These are phyloP conservation scores for Helostoma temminkii DNA, from an alignment of 2,797 vertebrate genomes.

Conservation along the genomic window DNA sequence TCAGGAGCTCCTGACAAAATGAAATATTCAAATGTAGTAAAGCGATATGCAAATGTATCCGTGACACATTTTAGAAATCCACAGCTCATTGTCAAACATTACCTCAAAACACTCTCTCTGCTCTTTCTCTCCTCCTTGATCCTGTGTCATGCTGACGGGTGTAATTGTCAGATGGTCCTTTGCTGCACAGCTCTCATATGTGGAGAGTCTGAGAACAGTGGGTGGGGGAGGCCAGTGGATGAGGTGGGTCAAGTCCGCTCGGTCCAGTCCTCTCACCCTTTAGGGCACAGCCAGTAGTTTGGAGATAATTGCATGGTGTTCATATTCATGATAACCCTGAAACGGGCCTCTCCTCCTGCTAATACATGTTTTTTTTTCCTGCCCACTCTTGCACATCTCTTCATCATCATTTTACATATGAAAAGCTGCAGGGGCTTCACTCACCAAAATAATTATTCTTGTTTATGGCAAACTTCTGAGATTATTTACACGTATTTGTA, in stretches of 20 bases:
- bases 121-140: constrained; percentile 74
- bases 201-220: constrained; percentile 65
- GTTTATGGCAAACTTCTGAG: constrained; percentile 43
- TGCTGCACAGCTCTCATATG: constrained; percentile 62
- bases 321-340: constrained; percentile 73
- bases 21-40: constrained; percentile 65
- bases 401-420: constrained; percentile 60
- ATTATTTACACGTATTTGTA: constrained; percentile 23
- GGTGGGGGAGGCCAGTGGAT: constrained; percentile 61
- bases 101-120: constrained; percentile 63
- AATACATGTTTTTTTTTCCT: constrained; percentile 61
- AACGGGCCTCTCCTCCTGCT: constrained; percentile 60
- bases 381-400: constrained; percentile 54
- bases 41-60: constrained; percentile 64
- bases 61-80: constrained; percentile 64
- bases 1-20: constrained; percentile 29
- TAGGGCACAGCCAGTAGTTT: constrained; percentile 60
- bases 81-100: constrained; percentile 74
- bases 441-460: constrained; percentile 54
- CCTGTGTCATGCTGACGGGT: constrained; percentile 72
- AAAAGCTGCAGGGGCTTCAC: constrained; percentile 50
- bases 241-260: constrained; percentile 58
- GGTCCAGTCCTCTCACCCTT: constrained; percentile 66
- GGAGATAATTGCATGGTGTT: constrained; percentile 78
- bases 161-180: constrained; percentile 78